Evolutionary conservation across 2,113 vertebrate genomes (phyloP), one percentile per base, ranked within the genome.

Genomic region (Nycticebus coucang): DNA sequence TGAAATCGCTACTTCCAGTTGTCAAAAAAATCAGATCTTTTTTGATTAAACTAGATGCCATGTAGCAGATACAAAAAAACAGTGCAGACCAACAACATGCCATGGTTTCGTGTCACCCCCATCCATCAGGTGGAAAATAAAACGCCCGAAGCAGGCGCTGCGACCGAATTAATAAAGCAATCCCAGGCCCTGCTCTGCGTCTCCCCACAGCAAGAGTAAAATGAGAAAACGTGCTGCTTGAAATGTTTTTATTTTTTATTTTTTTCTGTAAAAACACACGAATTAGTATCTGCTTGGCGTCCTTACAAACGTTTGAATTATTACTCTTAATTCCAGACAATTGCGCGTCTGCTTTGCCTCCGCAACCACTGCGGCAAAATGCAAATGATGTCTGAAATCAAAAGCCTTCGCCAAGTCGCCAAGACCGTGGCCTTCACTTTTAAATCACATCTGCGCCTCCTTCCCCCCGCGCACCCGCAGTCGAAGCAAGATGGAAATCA

Each of bases 121-220:
- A 97, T 90, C 95, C 72, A 88, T 93, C 81, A 78, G 55, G 62
- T 59, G 68, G 62, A 82, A 90, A 94, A 91, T 24, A 28, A 94
- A 87, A 64, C 53, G 60, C 28, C 59, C 59, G 59, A 82, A 90
- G 66, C 83, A 93, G 53, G 4, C 57, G 2, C 35, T 69, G 69
- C 0, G 33, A 57, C 81, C 13, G 6, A 95, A 87, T 95, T 60
- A 93, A 91, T 88, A 86, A 75, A 68, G 62, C 19, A 37, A 71
- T 82, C 18, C 30, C n/a, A n/a, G 57, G 22, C 59, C 22, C 62
- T 35, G 57, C 78, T 81, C 26, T 33, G 77, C 57, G 41, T 37
- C 35, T 28, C 50, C n/a, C 33, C 62, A 84, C 55, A 15, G 55
- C 57, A 4, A 37, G n/a, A 35, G 59, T 45, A 10, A 59, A 57